These are phyloP conservation scores for Chamaetylas fuelleborni DNA, from an alignment of 2,113 vertebrate genomes.

Conservation along the genomic window DNA sequence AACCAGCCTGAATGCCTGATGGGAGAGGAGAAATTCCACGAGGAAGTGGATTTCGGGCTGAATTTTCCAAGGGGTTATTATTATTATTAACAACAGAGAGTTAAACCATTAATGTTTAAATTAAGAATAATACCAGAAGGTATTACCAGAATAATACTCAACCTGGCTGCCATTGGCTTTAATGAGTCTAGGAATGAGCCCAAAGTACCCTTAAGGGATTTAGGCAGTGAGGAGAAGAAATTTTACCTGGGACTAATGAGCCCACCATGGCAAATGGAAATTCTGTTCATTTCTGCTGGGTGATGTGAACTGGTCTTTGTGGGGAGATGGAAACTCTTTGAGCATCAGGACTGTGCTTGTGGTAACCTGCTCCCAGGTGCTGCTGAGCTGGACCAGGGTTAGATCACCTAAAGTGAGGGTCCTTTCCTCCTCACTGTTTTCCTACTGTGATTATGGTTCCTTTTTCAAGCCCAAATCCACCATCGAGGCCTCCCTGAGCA, in stretches of 20 bases:
- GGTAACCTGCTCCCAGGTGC: constrained; percentile 16
- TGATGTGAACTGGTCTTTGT: constrained; percentile 2
- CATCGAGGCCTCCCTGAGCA: not conserved
- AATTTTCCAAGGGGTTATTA: constrained; percentile 63
- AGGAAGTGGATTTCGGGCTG: constrained; percentile 49
- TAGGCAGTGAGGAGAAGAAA: not conserved
- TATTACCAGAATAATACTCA: not conserved
- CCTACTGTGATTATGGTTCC: not conserved
- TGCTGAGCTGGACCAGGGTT: not conserved
- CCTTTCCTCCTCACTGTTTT: not conserved
- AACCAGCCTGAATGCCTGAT: constrained; percentile 47
- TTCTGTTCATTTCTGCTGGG: constrained; percentile 2
- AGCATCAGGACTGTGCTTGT: not conserved
- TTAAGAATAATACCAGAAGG: constrained; percentile 57
- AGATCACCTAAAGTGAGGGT: not conserved
- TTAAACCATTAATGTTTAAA: constrained; percentile 64
- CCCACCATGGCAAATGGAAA: constrained; percentile 60
- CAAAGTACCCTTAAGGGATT: constrained; percentile 30
- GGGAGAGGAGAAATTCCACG: constrained; percentile 56
- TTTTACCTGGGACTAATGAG: constrained; percentile 58
- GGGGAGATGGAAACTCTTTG: constrained; percentile 33
- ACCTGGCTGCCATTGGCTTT: constrained; percentile 6
- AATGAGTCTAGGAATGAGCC: constrained; percentile 29
- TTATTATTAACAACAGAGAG: constrained; percentile 56
- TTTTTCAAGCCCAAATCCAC: not conserved